Conservation (phyloP, 2,797 vertebrate genomes). For the Hippoglossus hippoglossus region DNA sequence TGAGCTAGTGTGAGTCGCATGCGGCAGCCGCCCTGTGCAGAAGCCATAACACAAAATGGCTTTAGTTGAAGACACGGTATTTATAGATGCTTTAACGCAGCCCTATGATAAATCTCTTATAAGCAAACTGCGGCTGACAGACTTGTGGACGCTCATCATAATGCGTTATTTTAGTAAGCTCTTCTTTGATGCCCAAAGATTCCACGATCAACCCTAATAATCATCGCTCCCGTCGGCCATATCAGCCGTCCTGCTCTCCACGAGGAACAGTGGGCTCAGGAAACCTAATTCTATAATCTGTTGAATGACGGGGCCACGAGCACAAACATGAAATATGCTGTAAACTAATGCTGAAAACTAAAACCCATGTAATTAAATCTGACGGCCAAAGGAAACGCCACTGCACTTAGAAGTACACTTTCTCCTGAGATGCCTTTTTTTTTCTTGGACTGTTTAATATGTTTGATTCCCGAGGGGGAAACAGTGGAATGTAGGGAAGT, state of each 20-base stretch:
- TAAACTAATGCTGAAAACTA: constrained; percentile 66
- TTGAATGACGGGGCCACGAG: constrained; percentile 73
- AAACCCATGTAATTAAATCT: constrained; percentile 77
- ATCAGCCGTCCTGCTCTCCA: constrained; percentile 60
- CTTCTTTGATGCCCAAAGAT: constrained; percentile 70
- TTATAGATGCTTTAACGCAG: constrained; percentile 34
- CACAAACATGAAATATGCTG: constrained; percentile 73
- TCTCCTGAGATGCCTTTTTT: constrained; percentile 50
- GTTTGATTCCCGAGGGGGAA: constrained; percentile 23
- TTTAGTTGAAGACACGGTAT: constrained; percentile 31
- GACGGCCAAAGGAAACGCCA: constrained; percentile 61
- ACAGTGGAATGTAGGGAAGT: constrained; percentile 9
- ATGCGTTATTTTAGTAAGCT: constrained; percentile 60
- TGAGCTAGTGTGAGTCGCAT: constrained; percentile 38
- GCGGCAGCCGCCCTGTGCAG: constrained; percentile 1
- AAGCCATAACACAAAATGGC: constrained; percentile 15
- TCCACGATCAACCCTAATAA: constrained; percentile 65
- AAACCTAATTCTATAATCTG: constrained; percentile 77
- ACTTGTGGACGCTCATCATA: constrained; percentile 50
- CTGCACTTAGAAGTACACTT: constrained; percentile 54
- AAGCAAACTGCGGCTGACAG: constrained; percentile 38
- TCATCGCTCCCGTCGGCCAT: constrained; percentile 70
- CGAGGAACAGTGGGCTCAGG: constrained; percentile 64
- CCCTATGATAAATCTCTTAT: constrained; percentile 22
- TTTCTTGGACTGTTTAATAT: constrained; percentile 14